phyloP scores from a whole-genome alignment of 2,888 invertebrate species.

The Drosophila acutilabella region DNA sequence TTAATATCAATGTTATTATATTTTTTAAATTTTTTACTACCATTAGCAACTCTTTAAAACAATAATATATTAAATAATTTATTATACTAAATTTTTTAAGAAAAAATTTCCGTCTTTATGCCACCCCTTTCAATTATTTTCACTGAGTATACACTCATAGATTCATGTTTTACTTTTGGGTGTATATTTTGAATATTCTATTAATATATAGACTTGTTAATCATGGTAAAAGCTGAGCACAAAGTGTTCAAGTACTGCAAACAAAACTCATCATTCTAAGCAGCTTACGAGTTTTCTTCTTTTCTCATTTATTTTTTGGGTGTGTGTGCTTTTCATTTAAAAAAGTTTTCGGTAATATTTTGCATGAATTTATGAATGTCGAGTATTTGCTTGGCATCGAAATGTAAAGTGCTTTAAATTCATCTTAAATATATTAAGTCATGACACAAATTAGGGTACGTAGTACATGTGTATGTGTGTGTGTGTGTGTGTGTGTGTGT shows the following conservation, averaged over 20 bases:
- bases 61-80: too few species aligned
- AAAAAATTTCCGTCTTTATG: too few species aligned
- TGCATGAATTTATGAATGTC: background rate
- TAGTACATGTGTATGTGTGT: background rate
- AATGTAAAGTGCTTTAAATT: conserved; percentile 18
- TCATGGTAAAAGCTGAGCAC: conserved; percentile 16
- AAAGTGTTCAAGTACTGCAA: conserved; percentile 18
- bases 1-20: too few species aligned
- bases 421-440: conserved; percentile 12
- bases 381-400: background rate
- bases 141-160: background rate
- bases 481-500: background rate
- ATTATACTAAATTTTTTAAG: too few species aligned
- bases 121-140: background rate
- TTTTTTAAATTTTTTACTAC: too few species aligned
- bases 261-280: conserved; percentile 28
- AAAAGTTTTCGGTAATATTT: conserved; percentile 12
- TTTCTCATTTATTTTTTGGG: too few species aligned
- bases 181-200: background rate
- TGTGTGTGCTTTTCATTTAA: background rate
- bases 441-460: conserved; percentile 27
- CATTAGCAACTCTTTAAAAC: too few species aligned
- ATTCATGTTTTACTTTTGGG: background rate
- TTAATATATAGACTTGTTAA: conserved; percentile 7
- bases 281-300: conserved; percentile 11